A percentile compares a stretch with the other conserved stretches of the same genome.
These are phyloP conservation scores for Argopecten irradians DNA, from an alignment of 1,140 invertebrate genomes.

Conservation along the genomic window DNA sequence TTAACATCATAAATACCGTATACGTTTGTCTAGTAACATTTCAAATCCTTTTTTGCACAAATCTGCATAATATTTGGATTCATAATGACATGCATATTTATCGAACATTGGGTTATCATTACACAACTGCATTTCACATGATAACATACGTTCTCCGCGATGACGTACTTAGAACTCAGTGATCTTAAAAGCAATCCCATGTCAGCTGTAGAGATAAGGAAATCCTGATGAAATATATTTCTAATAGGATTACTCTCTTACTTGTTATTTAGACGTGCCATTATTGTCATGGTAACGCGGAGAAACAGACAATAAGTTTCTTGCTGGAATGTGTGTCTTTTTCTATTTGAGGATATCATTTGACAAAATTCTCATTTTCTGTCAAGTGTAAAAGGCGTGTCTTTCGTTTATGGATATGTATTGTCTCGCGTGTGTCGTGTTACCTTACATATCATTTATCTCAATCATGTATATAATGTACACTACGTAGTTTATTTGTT, in stretches of 20 bases:
- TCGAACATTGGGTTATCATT: neutral
- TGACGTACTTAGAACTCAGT: neutral
- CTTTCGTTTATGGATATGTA: neutral
- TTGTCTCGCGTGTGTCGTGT: neutral
- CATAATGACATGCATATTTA: too few species aligned
- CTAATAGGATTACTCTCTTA: neutral
- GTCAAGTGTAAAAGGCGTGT: neutral
- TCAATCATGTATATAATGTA: too few species aligned
- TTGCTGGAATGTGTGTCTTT: neutral
- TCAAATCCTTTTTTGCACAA: too few species aligned
- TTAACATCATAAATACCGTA: too few species aligned
- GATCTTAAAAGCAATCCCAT: slow-evolving; percentile 2
- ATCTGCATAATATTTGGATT: too few species aligned
- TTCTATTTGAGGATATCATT: neutral
- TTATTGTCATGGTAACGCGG: neutral
- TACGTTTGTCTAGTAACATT: too few species aligned
- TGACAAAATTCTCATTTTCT: neutral
- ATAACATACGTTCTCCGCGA: neutral
- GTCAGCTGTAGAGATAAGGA: neutral
- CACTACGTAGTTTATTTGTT: neutral
- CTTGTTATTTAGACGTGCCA: neutral
- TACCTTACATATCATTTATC: neutral
- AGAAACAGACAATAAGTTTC: neutral
- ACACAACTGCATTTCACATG: neutral
- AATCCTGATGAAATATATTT: neutral